Evolutionary conservation across 2,113 vertebrate genomes (phyloP), one percentile per base, ranked within the genome.

Genomic region (Aspidoscelis tigris): DNA sequence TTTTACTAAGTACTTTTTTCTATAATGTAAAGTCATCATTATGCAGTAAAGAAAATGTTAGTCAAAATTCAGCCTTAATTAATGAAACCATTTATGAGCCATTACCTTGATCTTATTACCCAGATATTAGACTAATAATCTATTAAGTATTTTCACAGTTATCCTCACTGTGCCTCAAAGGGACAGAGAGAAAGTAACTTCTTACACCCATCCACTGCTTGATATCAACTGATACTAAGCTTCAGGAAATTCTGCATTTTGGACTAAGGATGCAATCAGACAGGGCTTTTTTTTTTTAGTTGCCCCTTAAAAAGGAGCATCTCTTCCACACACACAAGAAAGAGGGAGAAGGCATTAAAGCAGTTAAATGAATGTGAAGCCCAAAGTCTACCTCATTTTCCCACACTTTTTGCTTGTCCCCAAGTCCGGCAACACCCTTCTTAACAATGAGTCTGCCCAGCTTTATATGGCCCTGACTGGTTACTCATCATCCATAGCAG

Each of bases 61-160:
- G 8, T 74, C 22, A 87, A 85, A 90, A 82, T 78, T 1, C 18
- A 75, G 6, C 1, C 73, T 9, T 26, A 72, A 2, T 16, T 69
- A 21, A 58, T 84, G 83, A 41, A 86, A 26, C 44, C 44, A 2
- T 44, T 66, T 85, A 26, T 80, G 0, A 53, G 80, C 33, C 9
- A 50, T 7, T 78, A 16, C 9, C 24, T 11, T 64, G 41, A 41
- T 64, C n/a, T 72, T 39, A 41, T 41, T 41, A 72, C 70, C 18
- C 10, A 53, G 47, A 75, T 50, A 53, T 47, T 65, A 73, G 18
- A 26, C 39, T 61, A 26, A 64, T 64, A 11, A 21, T 75, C 41
- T 47, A 74, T 74, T 2, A 26, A 33, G 8, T 21, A 65, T 65
- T 65, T 82, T 26, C 20, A n/a, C 55, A 21, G 9, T 61, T 33